A percentile compares a stretch with the other conserved stretches of the same genome.
Conservation (phyloP, 2,888 invertebrate genomes). For the Tenodera sinensis region DNA sequence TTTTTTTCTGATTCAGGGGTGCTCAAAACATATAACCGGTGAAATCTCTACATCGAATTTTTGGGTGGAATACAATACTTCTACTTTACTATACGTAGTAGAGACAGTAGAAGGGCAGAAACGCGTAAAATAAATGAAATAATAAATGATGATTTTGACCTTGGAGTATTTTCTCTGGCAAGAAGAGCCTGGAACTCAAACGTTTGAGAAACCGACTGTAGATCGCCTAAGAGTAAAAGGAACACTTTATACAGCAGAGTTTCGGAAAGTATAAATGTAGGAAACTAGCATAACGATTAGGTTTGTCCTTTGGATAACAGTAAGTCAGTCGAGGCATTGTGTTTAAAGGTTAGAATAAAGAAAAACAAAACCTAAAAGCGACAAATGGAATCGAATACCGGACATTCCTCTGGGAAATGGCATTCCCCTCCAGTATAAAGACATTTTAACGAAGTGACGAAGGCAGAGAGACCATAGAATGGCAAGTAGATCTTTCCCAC, state of each 20-base stretch:
- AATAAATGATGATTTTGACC: no score
- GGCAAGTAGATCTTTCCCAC: neutral
- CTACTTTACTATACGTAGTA: no score
- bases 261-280: neutral
- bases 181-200: no score
- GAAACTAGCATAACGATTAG: neutral
- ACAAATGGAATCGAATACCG: neutral
- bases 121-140: no score
- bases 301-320: neutral
- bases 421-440: neutral
- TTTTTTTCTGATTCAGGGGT: no score
- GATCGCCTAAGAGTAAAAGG: no score
- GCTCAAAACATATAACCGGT: no score
- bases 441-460: neutral
- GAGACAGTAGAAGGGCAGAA: no score
- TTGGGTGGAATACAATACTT: no score
- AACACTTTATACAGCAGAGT: neutral
- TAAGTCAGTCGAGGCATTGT: neutral
- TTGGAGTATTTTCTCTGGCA: no score
- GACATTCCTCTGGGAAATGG: neutral
- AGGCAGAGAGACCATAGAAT: neutral
- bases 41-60: no score
- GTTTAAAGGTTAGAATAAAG: neutral
- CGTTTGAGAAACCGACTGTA: no score
- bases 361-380: neutral